A percentile compares a stretch with the other conserved stretches of the same genome.
phyloP scores from a whole-genome alignment of 2,888 invertebrate genomes.

The Palloptera scutellata region DNA sequence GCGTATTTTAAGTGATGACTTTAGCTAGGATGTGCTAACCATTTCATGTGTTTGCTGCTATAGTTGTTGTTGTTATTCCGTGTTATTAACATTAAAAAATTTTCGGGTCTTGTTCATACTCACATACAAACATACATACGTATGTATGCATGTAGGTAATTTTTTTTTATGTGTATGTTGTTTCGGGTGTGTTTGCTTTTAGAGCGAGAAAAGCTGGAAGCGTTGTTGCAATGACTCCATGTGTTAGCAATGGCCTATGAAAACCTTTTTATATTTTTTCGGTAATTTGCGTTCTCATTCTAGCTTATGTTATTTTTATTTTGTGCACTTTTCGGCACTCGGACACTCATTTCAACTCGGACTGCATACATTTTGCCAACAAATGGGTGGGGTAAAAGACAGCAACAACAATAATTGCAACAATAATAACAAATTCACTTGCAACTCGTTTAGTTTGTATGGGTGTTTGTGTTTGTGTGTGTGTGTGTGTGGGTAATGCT shows the following conservation, averaged over 20 bases:
- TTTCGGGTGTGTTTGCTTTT: not conserved
- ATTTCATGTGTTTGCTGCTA: constrained; percentile 8
- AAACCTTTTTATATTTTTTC: constrained; percentile 19
- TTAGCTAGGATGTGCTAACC: constrained; percentile 16
- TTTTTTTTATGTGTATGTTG: not conserved
- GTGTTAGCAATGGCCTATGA: constrained; percentile 7
- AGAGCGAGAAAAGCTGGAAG: not conserved
- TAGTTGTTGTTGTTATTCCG: too few relatives aligned
- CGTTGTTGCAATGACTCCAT: not conserved
- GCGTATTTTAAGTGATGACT: constrained; percentile 24
- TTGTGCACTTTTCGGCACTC: constrained; percentile 27
- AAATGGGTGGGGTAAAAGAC: too few relatives aligned
- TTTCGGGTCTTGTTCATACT: not conserved
- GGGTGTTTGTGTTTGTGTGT: too few relatives aligned
- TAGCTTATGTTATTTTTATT: constrained; percentile 32
- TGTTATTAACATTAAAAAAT: not conserved
- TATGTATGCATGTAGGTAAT: constrained; percentile 13
- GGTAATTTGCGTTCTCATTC: constrained; percentile 34
- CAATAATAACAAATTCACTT: too few relatives aligned
- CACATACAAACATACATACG: not conserved
- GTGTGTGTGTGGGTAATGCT: too few relatives aligned
- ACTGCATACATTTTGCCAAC: constrained; percentile 20
- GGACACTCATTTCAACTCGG: constrained; percentile 26
- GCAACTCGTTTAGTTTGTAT: too few relatives aligned
- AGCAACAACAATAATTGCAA: too few relatives aligned